Conservation (phyloP, 23 tunicate species). For the Halocynthia roretzi region DNA sequence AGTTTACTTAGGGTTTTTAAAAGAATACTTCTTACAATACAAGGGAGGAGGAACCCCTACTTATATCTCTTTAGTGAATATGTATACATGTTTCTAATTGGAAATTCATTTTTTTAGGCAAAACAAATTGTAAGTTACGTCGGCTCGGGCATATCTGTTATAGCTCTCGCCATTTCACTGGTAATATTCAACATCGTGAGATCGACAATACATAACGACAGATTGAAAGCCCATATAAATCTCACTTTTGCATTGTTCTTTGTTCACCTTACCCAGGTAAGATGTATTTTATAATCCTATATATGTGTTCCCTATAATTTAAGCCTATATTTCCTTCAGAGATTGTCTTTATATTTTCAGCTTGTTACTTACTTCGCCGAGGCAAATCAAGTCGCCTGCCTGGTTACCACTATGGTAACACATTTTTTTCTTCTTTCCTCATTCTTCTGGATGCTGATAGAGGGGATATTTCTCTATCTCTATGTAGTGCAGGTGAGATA, state of each 20-base stretch:
- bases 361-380: conserved; percentile 62
- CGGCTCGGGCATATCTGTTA: conserved; percentile 58
- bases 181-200: conserved; percentile 68
- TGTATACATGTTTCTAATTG: too few species aligned
- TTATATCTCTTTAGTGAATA: too few species aligned
- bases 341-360: conserved; percentile 27
- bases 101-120: conserved; percentile 31
- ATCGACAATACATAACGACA: conserved; percentile 58
- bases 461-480: conserved; percentile 83
- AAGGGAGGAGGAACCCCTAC: too few species aligned
- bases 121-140: conserved; percentile 53
- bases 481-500: conserved; percentile 77
- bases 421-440: conserved; percentile 78
- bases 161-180: conserved; percentile 40
- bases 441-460: conserved; percentile 91
- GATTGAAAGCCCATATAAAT: conserved; percentile 77
- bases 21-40: too few species aligned
- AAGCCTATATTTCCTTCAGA: background rate
- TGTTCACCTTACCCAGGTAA: conserved; percentile 80
- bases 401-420: conserved; percentile 34
- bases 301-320: background rate
- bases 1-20: too few species aligned
- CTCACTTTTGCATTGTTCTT: conserved; percentile 54
- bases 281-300: background rate
- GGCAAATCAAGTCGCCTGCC: conserved; percentile 32